These are phyloP conservation scores for Lymantria dispar DNA, from an alignment of 2,888 invertebrate genomes.

Conservation along the genomic window DNA sequence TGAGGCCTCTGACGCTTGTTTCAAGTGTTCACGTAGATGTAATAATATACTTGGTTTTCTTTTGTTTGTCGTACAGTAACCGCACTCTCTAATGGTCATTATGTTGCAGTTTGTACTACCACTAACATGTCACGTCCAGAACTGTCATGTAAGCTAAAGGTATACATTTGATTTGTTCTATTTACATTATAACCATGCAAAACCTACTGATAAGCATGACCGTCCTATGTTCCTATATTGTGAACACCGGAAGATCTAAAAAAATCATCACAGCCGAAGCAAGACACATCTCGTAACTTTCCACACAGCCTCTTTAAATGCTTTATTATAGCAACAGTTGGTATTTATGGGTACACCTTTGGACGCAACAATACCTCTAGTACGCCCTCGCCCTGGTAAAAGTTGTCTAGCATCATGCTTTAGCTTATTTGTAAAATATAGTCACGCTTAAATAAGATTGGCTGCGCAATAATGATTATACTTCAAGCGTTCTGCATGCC, in stretches of 20 bases:
- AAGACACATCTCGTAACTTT: conserved; percentile 67
- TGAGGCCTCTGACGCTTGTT: conserved; percentile 78
- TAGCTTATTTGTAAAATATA: conserved; percentile 82
- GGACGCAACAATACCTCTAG: conserved; percentile 79
- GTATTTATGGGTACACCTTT: conserved; percentile 79
- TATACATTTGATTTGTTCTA: conserved; percentile 80
- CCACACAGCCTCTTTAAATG: conserved; percentile 76
- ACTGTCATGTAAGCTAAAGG: conserved; percentile 83
- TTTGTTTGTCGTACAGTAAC: conserved; percentile 82
- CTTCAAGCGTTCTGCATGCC: conserved; percentile 83
- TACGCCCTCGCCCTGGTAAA: conserved; percentile 80
- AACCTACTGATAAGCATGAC: conserved; percentile 70
- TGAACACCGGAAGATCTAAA: conserved; percentile 53
- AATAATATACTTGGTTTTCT: conserved; percentile 77
- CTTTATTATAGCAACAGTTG: conserved; percentile 78
- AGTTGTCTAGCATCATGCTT: conserved; percentile 83
- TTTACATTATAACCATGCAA: conserved; percentile 73
- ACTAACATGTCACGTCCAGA: conserved; percentile 83
- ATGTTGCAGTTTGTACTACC: conserved; percentile 83
- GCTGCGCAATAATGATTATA: conserved; percentile 83
- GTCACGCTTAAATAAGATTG: conserved; percentile 82
- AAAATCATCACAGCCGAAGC: conserved; percentile 69
- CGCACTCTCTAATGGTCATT: conserved; percentile 82
- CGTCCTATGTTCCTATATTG: conserved; percentile 58
- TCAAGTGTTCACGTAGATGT: conserved; percentile 78